Base-by-base conservation (phyloP, 2,888 invertebrate genomes). In the Vannuccia rotundouncinata region DNA sequence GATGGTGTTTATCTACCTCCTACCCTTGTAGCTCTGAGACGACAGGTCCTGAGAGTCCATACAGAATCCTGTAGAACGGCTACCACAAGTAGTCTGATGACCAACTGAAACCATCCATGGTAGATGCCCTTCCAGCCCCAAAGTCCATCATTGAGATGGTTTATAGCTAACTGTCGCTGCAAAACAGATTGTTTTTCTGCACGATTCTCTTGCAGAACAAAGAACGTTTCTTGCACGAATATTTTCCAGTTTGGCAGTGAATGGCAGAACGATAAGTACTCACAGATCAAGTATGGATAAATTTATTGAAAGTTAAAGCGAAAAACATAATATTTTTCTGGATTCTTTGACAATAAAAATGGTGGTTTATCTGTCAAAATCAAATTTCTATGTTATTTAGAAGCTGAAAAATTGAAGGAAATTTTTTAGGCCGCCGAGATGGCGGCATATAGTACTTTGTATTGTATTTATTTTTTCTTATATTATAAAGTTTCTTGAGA, bases 141-240 rank as follows among this genome's bases (percentile, higher is more conserved):
- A 74, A 79, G 75, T 76, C 79, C 60, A 79, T 74, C 29, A 29
- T 79, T 13, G 79, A 79, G 79, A 79, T 79, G 79, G 79, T 79
- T n/a, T n/a, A n/a, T n/a, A n/a, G n/a, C n/a, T 25, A 79, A 29
- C 1, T 79, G 79, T 28, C 79, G 76, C 13, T 74, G 77, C 79
- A 79, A 79, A 74, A 25, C 29, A 75, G 22, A 79, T 29, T 79
- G 79, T 30, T 73, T 29, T 27, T 79, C 75, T 74, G 29, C 25
- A 1, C 17, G 79, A 75, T 79, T 76, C 22, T 79, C 79, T 17
- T 79, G 76, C 73, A 29, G 31, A 30, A 29, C 79, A 29, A 79
- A 80, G 2, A 59, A 31, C 80, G 13, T 79, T 22, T n/a, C 80
- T 5, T 80, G 78, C 80, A 80, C 80, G 5, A 78, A 79, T 30